phyloP scores from a whole-genome alignment of 2,113 vertebrate species.

The Vulpes ferrilata region DNA sequence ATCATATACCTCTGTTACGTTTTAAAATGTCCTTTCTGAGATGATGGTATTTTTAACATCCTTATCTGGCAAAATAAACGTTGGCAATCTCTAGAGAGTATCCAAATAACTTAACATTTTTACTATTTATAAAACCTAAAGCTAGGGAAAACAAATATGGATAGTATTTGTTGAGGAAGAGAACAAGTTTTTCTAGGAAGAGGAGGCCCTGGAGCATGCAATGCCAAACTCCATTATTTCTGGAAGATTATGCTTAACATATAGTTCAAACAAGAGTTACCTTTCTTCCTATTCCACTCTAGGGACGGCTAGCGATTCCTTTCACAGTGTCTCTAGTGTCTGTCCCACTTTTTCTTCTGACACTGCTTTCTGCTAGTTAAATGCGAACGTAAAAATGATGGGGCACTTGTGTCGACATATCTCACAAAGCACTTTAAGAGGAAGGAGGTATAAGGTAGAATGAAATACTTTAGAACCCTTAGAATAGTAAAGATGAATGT shows the following conservation, averaged over 20 bases:
- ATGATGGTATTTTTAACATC: neutral
- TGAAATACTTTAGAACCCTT: neutral
- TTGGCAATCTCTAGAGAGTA: neutral
- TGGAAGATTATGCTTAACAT: neutral
- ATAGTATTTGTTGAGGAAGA: neutral
- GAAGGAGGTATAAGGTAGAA: neutral
- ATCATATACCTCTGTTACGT: neutral
- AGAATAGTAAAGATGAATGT: neutral
- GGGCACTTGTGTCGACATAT: neutral
- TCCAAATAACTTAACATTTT: neutral
- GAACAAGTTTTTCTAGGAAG: neutral
- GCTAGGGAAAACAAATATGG: neutral
- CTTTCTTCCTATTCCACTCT: neutral
- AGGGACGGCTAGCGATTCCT: neutral
- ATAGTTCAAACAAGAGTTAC: neutral
- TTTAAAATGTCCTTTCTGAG: conserved; percentile 23
- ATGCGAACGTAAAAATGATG: neutral
- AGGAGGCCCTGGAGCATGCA: neutral
- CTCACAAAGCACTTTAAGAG: neutral
- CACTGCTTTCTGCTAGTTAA: conserved; percentile 15
- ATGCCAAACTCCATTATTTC: neutral
- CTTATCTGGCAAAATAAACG: conserved; percentile 31
- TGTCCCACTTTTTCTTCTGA: neutral
- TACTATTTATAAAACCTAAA: neutral
- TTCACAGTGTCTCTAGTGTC: neutral